Evolutionary conservation across 2,888 invertebrate species (phyloP).

Genomic region (Lochmaea capreae): DNA sequence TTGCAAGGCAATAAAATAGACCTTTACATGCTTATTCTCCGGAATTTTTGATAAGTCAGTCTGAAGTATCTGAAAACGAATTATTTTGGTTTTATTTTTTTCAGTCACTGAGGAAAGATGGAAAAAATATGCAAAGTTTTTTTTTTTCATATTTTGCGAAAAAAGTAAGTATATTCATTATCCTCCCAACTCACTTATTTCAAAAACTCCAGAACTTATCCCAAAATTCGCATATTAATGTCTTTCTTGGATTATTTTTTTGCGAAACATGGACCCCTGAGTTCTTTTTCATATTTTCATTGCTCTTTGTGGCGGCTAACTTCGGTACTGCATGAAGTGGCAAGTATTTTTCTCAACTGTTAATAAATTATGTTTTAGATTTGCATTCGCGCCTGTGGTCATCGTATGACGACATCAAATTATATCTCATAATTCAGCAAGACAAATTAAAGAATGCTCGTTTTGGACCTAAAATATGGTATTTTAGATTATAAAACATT

Average conservation of each 20-base stretch:
- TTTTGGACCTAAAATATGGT: conserved; percentile 1
- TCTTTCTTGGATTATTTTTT: too few species aligned
- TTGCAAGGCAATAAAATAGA: too few species aligned
- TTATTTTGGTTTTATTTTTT: not conserved
- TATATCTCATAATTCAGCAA: conserved; percentile 38
- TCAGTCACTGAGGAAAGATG: not conserved
- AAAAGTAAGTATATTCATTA: too few species aligned
- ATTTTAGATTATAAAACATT: not conserved
- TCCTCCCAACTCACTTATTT: too few species aligned
- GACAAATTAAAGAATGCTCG: conserved; percentile 38
- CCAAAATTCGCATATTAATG: too few species aligned
- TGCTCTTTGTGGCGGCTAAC: not conserved
- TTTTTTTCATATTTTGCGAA: too few species aligned
- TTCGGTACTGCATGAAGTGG: not conserved
- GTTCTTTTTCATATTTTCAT: conserved; percentile 17
- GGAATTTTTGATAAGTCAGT: not conserved
- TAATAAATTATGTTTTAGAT: conserved; percentile 43
- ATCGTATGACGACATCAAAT: conserved; percentile 39
- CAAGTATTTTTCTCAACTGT: conserved; percentile 11
- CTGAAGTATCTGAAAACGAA: not conserved
- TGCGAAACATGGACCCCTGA: too few species aligned
- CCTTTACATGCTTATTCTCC: too few species aligned
- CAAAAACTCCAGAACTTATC: too few species aligned
- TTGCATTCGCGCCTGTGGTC: conserved; percentile 39
- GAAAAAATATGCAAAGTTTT: not conserved